Conservation (phyloP, 1,140 invertebrate genomes). For the Coboldia fuscipes region DNA sequence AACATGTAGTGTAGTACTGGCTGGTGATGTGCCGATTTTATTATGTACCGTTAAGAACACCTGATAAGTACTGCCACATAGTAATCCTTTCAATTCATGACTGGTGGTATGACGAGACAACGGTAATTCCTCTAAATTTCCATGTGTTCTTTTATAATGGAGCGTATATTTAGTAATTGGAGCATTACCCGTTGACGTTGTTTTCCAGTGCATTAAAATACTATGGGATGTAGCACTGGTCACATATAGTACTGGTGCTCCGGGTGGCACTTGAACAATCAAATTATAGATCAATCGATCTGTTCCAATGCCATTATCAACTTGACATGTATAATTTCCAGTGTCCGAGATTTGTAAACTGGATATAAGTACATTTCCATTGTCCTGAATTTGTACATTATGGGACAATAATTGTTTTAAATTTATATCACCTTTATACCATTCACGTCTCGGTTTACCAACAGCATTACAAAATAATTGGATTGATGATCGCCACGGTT, state of each 20-base stretch:
- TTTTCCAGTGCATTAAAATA: constrained; percentile 47
- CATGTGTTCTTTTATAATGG: constrained; percentile 38
- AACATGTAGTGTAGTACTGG: constrained; percentile 43
- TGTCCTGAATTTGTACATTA: constrained; percentile 34
- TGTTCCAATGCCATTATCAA: constrained; percentile 46
- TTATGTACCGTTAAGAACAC: constrained; percentile 47
- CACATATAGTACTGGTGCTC: constrained; percentile 42
- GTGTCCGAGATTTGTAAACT: constrained; percentile 39
- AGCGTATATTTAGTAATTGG: constrained; percentile 40
- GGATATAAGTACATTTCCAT: constrained; percentile 38
- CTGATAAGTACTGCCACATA: constrained; percentile 54
- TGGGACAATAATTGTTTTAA: constrained; percentile 23
- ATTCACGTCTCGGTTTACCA: constrained; percentile 39
- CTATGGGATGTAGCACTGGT: constrained; percentile 47
- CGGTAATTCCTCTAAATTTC: constrained; percentile 37
- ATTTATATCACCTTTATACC: constrained; percentile 32
- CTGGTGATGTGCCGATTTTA: constrained; percentile 45
- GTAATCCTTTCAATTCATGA: constrained; percentile 42
- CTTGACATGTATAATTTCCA: constrained; percentile 55
- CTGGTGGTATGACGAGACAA: constrained; percentile 37
- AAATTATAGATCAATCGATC: constrained; percentile 36
- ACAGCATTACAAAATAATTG: constrained; percentile 39
- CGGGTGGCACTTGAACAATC: constrained; percentile 41
- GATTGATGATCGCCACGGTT: constrained; percentile 38
- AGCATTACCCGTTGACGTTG: constrained; percentile 42